Evolutionary conservation across 2,888 invertebrate genomes (phyloP).

Genomic region (Napeogenes inachia): DNA sequence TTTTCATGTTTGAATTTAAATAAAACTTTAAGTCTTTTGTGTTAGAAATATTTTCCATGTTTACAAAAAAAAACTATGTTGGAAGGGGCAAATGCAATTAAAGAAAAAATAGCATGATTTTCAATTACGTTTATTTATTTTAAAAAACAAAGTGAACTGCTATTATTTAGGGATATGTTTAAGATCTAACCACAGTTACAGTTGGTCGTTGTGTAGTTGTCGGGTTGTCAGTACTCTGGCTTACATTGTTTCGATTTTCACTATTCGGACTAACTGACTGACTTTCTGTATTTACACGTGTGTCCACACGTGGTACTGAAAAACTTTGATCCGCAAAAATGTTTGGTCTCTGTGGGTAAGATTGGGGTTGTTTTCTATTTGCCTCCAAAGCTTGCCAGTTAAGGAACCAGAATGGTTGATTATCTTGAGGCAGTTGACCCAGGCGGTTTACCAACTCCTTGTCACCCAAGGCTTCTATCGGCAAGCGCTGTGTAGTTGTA

Average conservation of each 20-base stretch:
- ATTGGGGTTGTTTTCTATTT: constrained; percentile 56
- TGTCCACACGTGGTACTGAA: no score
- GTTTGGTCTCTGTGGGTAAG: constrained; percentile 43
- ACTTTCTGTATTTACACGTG: neutral
- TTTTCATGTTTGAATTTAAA: no score
- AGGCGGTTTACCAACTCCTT: constrained; percentile 74
- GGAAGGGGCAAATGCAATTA: no score
- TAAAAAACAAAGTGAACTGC: no score
- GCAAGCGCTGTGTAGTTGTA: constrained; percentile 64
- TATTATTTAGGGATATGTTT: neutral
- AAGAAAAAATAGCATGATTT: no score
- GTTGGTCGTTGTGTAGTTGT: neutral
- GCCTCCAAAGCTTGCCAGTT: constrained; percentile 81
- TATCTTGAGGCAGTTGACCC: constrained; percentile 77
- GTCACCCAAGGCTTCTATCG: constrained; percentile 82
- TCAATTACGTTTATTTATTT: no score
- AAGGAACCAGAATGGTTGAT: constrained; percentile 83
- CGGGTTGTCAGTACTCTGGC: neutral
- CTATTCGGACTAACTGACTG: neutral
- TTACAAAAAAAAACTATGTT: no score
- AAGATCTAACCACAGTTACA: constrained; percentile 2
- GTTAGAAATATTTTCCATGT: no score
- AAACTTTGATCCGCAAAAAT: constrained; percentile 36
- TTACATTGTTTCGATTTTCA: neutral
- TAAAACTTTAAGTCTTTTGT: no score